Percentiles rank a stretch among this genome's conserved stretches.
These are phyloP conservation scores for Thumatha senex DNA, from an alignment of 2,888 invertebrate genomes.

Conservation along the genomic window DNA sequence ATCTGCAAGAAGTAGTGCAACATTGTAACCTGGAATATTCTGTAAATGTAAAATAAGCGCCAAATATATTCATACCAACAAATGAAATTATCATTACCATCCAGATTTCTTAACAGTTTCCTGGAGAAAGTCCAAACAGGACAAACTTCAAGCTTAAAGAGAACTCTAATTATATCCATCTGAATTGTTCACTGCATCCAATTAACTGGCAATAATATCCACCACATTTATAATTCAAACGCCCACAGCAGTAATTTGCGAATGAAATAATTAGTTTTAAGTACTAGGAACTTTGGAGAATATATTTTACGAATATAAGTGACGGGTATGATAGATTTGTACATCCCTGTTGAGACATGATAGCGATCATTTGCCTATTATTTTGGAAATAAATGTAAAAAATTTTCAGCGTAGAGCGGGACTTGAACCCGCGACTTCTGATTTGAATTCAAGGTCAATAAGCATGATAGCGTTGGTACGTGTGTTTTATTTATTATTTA, in stretches of 20 bases:
- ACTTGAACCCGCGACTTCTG: too few relatives aligned
- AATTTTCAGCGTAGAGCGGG: too few relatives aligned
- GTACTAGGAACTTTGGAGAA: constrained; percentile 24
- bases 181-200: constrained; percentile 59
- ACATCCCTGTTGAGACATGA: too few relatives aligned
- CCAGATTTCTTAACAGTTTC: constrained; percentile 32
- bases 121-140: constrained; percentile 44
- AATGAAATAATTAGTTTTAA: constrained; percentile 35
- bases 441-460: too few relatives aligned
- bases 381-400: too few relatives aligned
- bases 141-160: constrained; percentile 44
- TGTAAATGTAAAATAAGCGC: too few relatives aligned
- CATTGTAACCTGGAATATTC: too few relatives aligned
- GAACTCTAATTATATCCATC: constrained; percentile 55
- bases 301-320: constrained; percentile 19
- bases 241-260: constrained; percentile 38
- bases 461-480: too few relatives aligned
- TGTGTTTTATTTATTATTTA: too few relatives aligned
- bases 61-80: too few relatives aligned
- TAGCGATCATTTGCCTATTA: too few relatives aligned
- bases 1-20: too few relatives aligned
- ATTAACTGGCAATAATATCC: constrained; percentile 48
- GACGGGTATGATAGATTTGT: constrained; percentile 18
- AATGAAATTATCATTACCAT: constrained; percentile 18
- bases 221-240: constrained; percentile 33